Conservation (phyloP, 2,113 vertebrate species). For the Colossoma macropomum region DNA sequence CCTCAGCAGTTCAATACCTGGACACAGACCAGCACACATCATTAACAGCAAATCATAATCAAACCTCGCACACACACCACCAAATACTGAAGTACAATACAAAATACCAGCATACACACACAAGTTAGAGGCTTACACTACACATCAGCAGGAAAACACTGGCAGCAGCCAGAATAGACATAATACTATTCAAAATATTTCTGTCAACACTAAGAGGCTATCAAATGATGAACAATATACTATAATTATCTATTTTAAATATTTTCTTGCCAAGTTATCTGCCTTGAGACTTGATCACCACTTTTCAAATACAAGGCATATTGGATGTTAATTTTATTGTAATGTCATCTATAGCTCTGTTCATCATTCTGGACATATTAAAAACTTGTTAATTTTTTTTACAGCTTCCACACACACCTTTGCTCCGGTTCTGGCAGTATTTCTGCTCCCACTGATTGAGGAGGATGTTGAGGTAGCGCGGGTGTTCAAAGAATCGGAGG, state of each 20-base stretch:
- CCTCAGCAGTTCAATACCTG: constrained; percentile 72
- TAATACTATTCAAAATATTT: too few relatives aligned
- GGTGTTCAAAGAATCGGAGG: constrained; percentile 91
- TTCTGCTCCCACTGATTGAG: constrained; percentile 93
- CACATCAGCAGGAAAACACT: background rate
- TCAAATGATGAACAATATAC: too few relatives aligned
- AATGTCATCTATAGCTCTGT: too few relatives aligned
- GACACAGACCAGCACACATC: constrained; percentile 14
- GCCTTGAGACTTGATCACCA: too few relatives aligned
- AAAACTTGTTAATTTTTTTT: too few relatives aligned
- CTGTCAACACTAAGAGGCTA: too few relatives aligned
- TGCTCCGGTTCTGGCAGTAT: constrained; percentile 80
- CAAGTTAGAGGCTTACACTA: background rate
- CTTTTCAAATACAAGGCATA: too few relatives aligned
- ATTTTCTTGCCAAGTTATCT: too few relatives aligned
- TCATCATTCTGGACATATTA: too few relatives aligned
- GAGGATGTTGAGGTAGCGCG: constrained; percentile 92
- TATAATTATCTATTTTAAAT: too few relatives aligned
- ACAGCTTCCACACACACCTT: constrained; percentile 73
- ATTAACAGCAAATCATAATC: background rate
- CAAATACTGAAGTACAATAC: background rate
- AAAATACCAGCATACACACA: too few relatives aligned
- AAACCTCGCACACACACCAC: background rate
- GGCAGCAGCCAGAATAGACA: background rate
- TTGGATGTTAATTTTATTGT: too few relatives aligned